Evolutionary conservation across 2,113 vertebrate species (phyloP), one percentile per base, ranked within the genome.

Genomic region (Microtus oregoni): DNA sequence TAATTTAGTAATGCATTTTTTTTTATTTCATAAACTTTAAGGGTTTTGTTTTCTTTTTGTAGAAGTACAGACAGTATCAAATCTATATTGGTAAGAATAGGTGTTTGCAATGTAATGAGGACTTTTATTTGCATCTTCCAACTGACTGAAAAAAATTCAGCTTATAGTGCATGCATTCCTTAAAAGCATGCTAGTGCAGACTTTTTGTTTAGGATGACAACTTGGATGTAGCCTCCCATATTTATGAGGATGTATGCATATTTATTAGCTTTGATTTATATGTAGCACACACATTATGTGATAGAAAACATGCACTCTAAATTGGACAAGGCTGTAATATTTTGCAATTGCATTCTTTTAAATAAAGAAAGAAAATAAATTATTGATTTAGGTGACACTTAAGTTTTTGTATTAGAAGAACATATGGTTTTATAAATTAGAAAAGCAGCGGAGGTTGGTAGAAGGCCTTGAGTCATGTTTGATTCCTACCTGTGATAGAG

Each of bases 311-410:
- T 30, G 24, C 4, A 81, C 10, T 79, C n/a, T 92, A 92, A 44
- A 94, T 90, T 81, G 85, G 41, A 61, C 47, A 81, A 44, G 11
- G 4, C 44, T 70, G 70, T 5, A 55, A 13, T 61, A 73, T 70
- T n/a, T 86, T 58, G 24, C 1, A 65, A 78, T 91, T 91, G 55
- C 88, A 82, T 58, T 68, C 70, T 55, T 94, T 94, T 92, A 55
- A 97, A 85, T 87, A 55, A 97, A 85, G 83, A 94, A 91, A 92
- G 9, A 9, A 92, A 97, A 35, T 97, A 96, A 75, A n/a, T 87
- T 75, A 41, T 86, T 79, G 12, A 90, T 70, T 10, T 73, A 90
- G 81, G 44, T 55, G 38, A 4, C 9, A 41, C 28, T 91, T 91
- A 83, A 67, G 89, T 72, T 92, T 92, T 72, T 68, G 24, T 83